These are phyloP conservation scores for Agrotis exclamationis DNA, from an alignment of 2,888 invertebrate species.

Conservation along the genomic window DNA sequence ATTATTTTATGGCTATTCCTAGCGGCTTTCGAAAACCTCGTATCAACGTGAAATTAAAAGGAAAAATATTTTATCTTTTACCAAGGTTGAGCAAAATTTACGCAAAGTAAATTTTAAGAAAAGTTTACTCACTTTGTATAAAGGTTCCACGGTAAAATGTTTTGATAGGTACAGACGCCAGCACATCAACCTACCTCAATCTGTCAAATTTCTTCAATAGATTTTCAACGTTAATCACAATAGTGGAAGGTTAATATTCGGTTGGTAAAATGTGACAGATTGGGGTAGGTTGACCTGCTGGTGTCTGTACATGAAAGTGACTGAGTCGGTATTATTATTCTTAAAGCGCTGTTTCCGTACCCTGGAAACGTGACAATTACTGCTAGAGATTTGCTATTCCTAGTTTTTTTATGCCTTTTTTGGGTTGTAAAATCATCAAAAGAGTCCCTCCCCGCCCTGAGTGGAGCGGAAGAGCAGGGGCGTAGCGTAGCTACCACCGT, in stretches of 20 bases:
- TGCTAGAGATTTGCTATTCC: not conserved
- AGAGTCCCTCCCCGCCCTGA: no score
- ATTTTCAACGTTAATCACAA: no score
- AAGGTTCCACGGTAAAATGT: conserved; percentile 46
- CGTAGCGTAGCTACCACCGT: no score
- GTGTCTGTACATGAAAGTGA: conserved; percentile 47
- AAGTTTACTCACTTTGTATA: conserved; percentile 49
- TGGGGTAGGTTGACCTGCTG: no score
- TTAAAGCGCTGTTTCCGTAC: conserved; percentile 16
- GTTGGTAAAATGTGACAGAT: no score
- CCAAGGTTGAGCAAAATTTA: conserved; percentile 24
- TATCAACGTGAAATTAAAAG: conserved; percentile 24
- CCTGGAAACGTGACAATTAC: not conserved
- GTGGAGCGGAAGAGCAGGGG: no score
- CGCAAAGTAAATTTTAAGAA: conserved; percentile 43
- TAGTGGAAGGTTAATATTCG: no score
- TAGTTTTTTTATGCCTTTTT: not conserved
- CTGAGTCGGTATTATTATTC: conserved; percentile 23
- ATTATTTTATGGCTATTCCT: conserved; percentile 12
- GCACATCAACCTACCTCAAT: no score
- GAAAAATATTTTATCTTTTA: conserved; percentile 44
- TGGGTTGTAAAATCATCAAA: no score
- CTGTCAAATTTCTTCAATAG: no score
- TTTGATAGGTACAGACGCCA: no score
- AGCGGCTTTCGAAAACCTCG: conserved; percentile 18